A percentile compares a stretch with the other conserved stretches of the same genome.
These are phyloP conservation scores for Hydropsyche tenuis DNA, from an alignment of 1,140 invertebrate species.

Conservation along the genomic window DNA sequence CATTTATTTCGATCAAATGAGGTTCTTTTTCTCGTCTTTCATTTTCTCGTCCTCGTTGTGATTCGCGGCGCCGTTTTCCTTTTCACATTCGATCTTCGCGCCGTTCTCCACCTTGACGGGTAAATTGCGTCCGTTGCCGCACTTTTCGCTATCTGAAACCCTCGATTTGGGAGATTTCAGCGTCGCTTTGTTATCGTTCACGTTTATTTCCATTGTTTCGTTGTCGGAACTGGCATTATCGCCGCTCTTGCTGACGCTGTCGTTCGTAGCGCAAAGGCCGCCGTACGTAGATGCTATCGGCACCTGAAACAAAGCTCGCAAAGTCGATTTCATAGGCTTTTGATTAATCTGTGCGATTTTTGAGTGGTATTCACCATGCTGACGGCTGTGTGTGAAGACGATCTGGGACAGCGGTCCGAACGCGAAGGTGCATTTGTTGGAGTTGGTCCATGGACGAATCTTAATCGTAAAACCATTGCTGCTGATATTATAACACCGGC, in stretches of 20 bases:
- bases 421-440: slow-evolving; percentile 25
- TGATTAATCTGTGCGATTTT: neutral
- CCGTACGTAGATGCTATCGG: slow-evolving; percentile 42
- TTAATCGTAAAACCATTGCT: slow-evolving; percentile 12
- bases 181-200: slow-evolving; percentile 38
- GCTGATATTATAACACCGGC: slow-evolving; percentile 24
- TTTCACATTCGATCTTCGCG: neutral
- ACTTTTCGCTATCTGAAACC: neutral
- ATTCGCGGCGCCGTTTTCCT: slow-evolving; percentile 17
- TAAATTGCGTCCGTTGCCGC: neutral
- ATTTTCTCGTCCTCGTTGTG: neutral
- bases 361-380: slow-evolving; percentile 44
- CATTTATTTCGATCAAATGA: neutral
- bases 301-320: slow-evolving; percentile 35
- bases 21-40: slow-evolving; percentile 1
- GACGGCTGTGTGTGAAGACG: slow-evolving; percentile 46
- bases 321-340: too few relatives aligned
- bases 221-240: slow-evolving; percentile 44
- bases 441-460: slow-evolving; percentile 39
- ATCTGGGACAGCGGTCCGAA: slow-evolving; percentile 36
- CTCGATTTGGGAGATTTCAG: slow-evolving; percentile 3
- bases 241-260: slow-evolving; percentile 34
- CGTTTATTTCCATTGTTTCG: slow-evolving; percentile 46
- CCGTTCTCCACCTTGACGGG: neutral
- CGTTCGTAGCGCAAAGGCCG: slow-evolving; percentile 2